Base-by-base conservation (phyloP, 1,140 invertebrate species). In the Zaprionus inermis region DNA sequence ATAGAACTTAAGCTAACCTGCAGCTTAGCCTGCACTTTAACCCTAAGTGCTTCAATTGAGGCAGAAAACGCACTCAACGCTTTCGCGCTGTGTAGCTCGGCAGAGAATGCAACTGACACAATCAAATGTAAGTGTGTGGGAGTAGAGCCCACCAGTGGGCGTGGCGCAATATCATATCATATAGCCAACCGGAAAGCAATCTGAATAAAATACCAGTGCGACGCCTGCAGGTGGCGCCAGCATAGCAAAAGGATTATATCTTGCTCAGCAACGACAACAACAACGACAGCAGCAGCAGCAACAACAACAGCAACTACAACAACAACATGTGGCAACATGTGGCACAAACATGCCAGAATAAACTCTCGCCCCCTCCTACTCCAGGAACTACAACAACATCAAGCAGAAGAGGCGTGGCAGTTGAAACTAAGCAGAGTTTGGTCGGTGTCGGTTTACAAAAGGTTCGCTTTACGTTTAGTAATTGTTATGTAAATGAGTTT, bases 401-500 rank as follows among this genome's bases (percentile, higher is more conserved):
- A 32, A 32, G 7, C 0, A 32, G 2, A 36, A 44, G 7, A n/a
- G 28, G 52, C 22, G n/a, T 24, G 52, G 24, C 51, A 44, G 11
- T 54, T 38, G 32, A 58, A 57, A 64, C 38, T 51, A 58, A 67
- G 55, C 36, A 38, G 56, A 28, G 63, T 55, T 44, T 28, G 57
- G 55, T 59, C 36, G 72, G 18, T 14, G 32, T 63, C 56, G 69
- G 51, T 70, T 34, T 46, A 28, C 52, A 61, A 76, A 76, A 72
- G 69, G 69, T 76, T 72, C 54, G 46, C 70, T 49, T 63, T 61
- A 36, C 70, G 64, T 68, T 63, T 65, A 64, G 85, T 89, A 89
- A 89, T 89, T 89, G 84, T 89, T 89, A 89, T 89, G 84, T 89
- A 89, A 89, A 89, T 89, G 85, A 89, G 84, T 89, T 84, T 83